phyloP scores from a whole-genome alignment of 1,140 invertebrate genomes.

The Calliphora vicina region DNA sequence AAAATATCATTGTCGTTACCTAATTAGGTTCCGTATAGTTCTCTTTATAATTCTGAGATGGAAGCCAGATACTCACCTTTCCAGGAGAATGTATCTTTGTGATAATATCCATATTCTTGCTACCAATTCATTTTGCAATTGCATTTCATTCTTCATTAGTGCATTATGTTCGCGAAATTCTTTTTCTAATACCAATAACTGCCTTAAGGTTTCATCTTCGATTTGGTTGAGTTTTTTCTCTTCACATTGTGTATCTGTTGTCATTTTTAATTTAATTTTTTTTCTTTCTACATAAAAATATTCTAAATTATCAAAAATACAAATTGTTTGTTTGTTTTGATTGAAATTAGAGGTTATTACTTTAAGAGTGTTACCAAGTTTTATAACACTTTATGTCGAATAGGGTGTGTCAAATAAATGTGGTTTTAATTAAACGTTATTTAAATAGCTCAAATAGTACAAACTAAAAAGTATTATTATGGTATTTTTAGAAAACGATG shows the following conservation, averaged over 20 bases:
- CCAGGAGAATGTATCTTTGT: conserved; percentile 37
- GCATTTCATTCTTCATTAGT: conserved; percentile 25
- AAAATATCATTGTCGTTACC: no score
- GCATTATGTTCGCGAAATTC: conserved; percentile 26
- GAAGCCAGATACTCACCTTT: conserved; percentile 3
- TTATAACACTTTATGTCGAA: no score
- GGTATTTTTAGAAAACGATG: no score
- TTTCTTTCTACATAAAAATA: background rate
- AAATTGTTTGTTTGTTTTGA: background rate
- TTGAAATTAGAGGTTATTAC: conserved; percentile 20
- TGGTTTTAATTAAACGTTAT: no score
- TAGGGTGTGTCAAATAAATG: no score
- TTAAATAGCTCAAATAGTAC: no score
- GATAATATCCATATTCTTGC: conserved; percentile 36
- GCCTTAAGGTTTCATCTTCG: conserved; percentile 25
- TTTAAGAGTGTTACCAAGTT: background rate
- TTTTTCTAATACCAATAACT: conserved; percentile 32
- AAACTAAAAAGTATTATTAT: no score
- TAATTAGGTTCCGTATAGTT: no score
- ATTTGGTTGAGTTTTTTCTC: background rate
- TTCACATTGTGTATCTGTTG: background rate
- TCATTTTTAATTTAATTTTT: background rate
- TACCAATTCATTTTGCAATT: conserved; percentile 31
- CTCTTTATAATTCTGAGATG: no score
- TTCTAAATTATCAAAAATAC: no score